A percentile compares a stretch with the other conserved stretches of the same genome.
Conservation (phyloP, 2,888 invertebrate species). For the Erebia epiphron region DNA sequence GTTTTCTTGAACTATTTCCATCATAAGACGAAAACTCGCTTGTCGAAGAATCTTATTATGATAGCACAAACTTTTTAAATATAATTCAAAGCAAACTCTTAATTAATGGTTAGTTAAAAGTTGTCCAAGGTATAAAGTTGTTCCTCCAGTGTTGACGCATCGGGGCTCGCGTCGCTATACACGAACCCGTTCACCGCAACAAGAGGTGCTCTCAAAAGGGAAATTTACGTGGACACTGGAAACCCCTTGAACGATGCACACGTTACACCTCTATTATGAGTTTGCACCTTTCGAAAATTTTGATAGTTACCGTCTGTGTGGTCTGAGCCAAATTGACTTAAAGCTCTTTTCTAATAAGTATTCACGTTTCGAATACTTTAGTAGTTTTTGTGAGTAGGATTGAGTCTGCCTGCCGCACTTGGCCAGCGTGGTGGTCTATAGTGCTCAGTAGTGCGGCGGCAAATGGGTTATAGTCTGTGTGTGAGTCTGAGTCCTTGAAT, state of each 20-base stretch:
- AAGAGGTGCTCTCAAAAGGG: background rate
- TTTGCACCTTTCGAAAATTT: no score
- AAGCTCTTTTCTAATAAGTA: no score
- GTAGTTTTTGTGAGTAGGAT: no score
- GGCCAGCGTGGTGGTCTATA: no score
- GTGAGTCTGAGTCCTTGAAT: no score
- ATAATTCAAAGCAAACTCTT: background rate
- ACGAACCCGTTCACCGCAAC: background rate
- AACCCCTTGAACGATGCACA: background rate
- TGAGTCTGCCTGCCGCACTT: no score
- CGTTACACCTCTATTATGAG: background rate
- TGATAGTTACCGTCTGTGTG: no score
- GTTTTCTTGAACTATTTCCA: background rate
- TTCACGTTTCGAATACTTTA: no score
- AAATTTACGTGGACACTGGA: background rate
- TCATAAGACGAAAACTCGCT: background rate
- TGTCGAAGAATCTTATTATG: background rate
- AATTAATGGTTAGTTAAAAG: conserved; percentile 1
- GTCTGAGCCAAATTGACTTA: no score
- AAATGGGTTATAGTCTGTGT: no score
- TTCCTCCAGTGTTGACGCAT: no score
- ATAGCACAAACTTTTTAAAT: background rate
- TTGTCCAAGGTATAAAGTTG: background rate
- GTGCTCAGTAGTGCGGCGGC: no score
- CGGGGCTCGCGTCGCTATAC: background rate